Conservation (phyloP, 2,797 vertebrate genomes). For the Syncerus caffer region DNA sequence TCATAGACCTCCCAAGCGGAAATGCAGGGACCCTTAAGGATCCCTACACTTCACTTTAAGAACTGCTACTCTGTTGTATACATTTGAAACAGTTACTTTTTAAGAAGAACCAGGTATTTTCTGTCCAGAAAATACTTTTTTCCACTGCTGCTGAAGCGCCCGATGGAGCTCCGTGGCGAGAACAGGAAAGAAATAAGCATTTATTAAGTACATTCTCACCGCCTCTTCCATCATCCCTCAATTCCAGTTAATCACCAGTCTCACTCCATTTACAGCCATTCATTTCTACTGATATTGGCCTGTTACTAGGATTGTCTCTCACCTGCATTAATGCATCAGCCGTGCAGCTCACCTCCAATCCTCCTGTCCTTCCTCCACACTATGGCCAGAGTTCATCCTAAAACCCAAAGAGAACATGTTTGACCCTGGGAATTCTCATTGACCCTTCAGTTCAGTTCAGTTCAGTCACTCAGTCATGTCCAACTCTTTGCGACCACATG, state of each 20-base stretch:
- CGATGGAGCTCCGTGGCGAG: background rate
- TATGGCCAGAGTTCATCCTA: background rate
- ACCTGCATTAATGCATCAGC: background rate
- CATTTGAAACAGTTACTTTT: background rate
- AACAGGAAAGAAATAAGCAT: background rate
- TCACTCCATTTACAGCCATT: background rate
- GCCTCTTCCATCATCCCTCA: background rate
- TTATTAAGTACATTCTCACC: background rate
- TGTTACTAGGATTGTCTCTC: background rate
- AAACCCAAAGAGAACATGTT: background rate
- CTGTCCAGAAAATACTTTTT: background rate
- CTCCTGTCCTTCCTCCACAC: background rate
- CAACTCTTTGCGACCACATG: background rate
- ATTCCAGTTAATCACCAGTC: background rate
- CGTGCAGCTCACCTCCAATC: background rate
- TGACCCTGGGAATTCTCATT: background rate
- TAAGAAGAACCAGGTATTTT: background rate
- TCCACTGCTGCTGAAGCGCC: background rate
- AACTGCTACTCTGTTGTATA: background rate
- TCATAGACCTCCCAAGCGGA: background rate
- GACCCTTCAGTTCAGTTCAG: background rate
- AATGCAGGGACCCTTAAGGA: background rate
- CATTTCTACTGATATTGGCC: background rate
- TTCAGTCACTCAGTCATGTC: fast-evolving
- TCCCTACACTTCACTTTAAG: background rate